phyloP scores from a whole-genome alignment of 2,888 invertebrate genomes.

The Trachelus troglodyta region DNA sequence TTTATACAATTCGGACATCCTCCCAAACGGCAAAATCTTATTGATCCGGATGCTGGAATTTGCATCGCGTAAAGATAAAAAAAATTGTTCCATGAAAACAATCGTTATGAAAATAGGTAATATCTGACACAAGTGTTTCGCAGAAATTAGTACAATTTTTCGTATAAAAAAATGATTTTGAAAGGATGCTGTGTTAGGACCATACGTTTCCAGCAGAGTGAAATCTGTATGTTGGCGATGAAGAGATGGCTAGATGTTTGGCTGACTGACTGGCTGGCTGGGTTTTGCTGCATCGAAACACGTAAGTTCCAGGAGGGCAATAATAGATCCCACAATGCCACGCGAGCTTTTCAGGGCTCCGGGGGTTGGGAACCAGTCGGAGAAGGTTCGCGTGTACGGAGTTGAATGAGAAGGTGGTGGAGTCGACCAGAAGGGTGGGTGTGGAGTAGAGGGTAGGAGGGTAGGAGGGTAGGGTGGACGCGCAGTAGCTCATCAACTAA shows the following conservation, averaged over 20 bases:
- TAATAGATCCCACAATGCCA: slow-evolving; percentile 62
- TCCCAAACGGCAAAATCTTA: background rate
- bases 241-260: background rate
- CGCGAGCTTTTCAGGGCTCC: slow-evolving; percentile 54
- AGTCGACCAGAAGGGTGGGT: slow-evolving; percentile 37
- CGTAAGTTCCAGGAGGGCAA: slow-evolving; percentile 59
- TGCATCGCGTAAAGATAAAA: background rate
- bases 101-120: background rate
- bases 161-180: background rate
- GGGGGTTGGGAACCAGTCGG: slow-evolving; percentile 24
- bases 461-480: slow-evolving; percentile 36
- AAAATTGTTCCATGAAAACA: background rate
- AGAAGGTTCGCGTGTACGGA: slow-evolving; percentile 22
- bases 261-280: slow-evolving; percentile 4
- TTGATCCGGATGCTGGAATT: background rate
- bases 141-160: too few species aligned
- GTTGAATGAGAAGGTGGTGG: slow-evolving; percentile 24
- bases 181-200: background rate
- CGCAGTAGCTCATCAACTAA: slow-evolving; percentile 65
- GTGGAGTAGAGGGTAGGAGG: slow-evolving; percentile 15
- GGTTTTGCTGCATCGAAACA: slow-evolving; percentile 47
- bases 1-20: background rate
- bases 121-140: too few species aligned
- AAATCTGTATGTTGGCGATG: background rate
- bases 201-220: background rate